Conservation (phyloP, 2,888 invertebrate genomes). For the Apotomis capreana region DNA sequence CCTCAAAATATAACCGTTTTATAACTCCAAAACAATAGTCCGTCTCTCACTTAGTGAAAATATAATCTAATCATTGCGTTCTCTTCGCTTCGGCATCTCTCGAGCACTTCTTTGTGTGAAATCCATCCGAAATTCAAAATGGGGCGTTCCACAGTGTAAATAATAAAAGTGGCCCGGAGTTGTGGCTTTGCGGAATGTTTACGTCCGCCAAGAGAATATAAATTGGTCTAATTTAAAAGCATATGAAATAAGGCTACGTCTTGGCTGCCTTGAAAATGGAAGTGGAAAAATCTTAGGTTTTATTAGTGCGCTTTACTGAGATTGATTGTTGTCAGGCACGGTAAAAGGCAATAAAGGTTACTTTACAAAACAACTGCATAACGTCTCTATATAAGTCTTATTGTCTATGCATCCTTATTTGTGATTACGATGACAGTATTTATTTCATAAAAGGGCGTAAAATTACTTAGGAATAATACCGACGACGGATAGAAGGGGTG, state of each 20-base stretch:
- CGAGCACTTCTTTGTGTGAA: slow-evolving; percentile 39
- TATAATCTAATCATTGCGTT: slow-evolving; percentile 28
- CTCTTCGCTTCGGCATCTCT: not conserved
- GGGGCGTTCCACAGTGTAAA: slow-evolving; percentile 54
- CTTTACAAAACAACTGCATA: not conserved
- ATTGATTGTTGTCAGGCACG: not conserved
- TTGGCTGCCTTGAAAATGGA: slow-evolving; percentile 34
- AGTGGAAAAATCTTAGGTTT: slow-evolving; percentile 40
- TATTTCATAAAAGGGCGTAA: too few relatives aligned
- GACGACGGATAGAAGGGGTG: too few relatives aligned
- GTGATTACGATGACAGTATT: too few relatives aligned
- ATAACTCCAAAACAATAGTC: not conserved
- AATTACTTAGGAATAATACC: too few relatives aligned
- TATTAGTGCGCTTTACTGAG: slow-evolving; percentile 1
- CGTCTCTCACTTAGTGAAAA: slow-evolving; percentile 6
- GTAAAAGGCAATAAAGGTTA: not conserved
- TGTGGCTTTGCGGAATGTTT: slow-evolving; percentile 56
- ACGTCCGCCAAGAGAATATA: slow-evolving; percentile 60
- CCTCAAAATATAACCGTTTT: not conserved
- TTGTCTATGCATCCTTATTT: too few relatives aligned
- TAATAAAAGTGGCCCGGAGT: slow-evolving; percentile 62
- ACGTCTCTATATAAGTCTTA: not conserved
- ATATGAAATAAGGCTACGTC: slow-evolving; percentile 49
- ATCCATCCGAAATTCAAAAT: slow-evolving; percentile 47
- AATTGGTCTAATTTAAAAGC: slow-evolving; percentile 65